Evolutionary conservation across 2,888 invertebrate species (phyloP).

Genomic region (Selenia dentaria): DNA sequence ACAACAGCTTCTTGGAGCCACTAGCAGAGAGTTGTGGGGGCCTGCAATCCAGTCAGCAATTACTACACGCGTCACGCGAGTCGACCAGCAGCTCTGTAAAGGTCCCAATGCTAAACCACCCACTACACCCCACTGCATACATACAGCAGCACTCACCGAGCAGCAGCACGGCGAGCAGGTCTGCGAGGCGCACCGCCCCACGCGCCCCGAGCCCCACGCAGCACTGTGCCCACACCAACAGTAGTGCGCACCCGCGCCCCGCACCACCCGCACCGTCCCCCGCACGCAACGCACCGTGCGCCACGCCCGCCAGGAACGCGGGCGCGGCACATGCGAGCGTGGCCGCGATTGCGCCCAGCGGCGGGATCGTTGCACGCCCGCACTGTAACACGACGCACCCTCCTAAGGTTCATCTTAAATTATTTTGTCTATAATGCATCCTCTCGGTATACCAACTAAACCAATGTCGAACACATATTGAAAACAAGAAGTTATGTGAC

Average conservation of each 20-base stretch:
- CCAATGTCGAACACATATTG: no score
- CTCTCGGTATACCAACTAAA: no score
- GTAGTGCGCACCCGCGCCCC: constrained; percentile 48
- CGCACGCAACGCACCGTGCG: constrained; percentile 17
- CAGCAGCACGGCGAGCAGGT: constrained; percentile 37
- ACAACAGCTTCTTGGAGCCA: no score
- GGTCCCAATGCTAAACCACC: no score
- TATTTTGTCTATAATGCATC: no score
- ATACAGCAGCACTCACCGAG: constrained; percentile 40
- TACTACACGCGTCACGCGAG: no score
- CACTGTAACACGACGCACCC: constrained; percentile 44
- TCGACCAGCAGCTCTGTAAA: no score
- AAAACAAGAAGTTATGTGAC: no score
- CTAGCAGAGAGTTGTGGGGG: no score
- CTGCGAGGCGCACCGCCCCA: constrained; percentile 46
- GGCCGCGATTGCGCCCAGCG: constrained; percentile 40
- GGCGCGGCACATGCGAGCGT: constrained; percentile 39
- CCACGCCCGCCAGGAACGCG: constrained; percentile 49
- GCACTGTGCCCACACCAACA: constrained; percentile 61
- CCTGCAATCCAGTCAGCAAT: no score
- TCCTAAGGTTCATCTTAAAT: no score
- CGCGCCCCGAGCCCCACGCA: constrained; percentile 55
- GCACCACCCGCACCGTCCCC: constrained; percentile 16
- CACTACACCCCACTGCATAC: no score
- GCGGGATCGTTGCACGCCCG: constrained; percentile 50